Percentiles rank a stretch among this genome's conserved stretches.
Conservation (phyloP, 1,140 invertebrate genomes). For the Tetragnatha versicolor region DNA sequence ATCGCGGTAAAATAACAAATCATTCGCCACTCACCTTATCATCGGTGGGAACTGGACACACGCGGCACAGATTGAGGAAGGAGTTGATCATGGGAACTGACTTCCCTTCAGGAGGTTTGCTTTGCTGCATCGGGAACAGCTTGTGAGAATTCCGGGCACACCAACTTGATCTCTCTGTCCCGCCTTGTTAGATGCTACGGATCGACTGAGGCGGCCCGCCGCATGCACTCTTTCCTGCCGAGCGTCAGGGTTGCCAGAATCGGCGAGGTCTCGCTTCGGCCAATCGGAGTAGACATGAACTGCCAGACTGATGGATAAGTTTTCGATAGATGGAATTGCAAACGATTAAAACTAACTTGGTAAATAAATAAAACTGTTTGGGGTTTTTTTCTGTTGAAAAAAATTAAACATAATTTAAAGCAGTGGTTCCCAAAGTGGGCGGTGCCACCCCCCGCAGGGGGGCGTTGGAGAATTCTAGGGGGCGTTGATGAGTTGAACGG, state of each 20-base stretch:
- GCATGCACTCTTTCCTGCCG: neutral
- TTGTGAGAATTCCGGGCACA: neutral
- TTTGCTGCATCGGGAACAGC: slow-evolving; percentile 30
- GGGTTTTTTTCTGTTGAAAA: too few species aligned
- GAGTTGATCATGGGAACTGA: slow-evolving; percentile 74
- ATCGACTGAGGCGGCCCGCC: neutral
- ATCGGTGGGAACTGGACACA: slow-evolving; percentile 90
- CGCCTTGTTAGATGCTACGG: too few species aligned
- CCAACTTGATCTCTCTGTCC: slow-evolving; percentile 35
- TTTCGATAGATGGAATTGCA: too few species aligned
- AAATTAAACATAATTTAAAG: too few species aligned
- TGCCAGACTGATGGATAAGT: too few species aligned
- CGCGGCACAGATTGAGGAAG: slow-evolving; percentile 92
- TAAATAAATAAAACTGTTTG: too few species aligned
- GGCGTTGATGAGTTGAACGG: too few species aligned
- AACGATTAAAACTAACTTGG: too few species aligned
- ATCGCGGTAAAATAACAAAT: neutral
- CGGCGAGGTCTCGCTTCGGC: neutral
- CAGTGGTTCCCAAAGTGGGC: too few species aligned
- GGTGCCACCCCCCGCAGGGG: too few species aligned
- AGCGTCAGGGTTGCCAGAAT: neutral
- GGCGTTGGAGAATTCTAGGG: too few species aligned
- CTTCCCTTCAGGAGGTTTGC: slow-evolving; percentile 24
- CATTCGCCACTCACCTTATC: slow-evolving; percentile 77
- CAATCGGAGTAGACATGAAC: too few species aligned